A percentile compares a stretch with the other conserved stretches of the same genome.
Conservation (phyloP, 1,140 invertebrate species). For the Plectus sambesii region DNA sequence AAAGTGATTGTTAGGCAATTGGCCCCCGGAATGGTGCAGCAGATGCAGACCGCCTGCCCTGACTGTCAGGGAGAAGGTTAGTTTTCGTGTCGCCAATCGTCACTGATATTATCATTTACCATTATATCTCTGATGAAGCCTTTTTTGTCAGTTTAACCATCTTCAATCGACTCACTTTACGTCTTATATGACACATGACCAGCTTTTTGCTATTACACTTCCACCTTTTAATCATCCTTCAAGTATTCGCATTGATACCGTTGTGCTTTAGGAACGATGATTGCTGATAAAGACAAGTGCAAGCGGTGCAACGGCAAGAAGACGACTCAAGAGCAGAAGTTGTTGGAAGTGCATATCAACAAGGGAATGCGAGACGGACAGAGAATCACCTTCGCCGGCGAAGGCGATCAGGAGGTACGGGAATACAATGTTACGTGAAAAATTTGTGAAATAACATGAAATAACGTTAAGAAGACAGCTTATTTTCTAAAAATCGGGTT, state of each 20-base stretch:
- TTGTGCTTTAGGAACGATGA: slow-evolving; percentile 54
- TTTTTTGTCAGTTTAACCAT: background rate
- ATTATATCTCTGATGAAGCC: too few species aligned
- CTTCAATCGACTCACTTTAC: background rate
- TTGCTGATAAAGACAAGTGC: slow-evolving; percentile 67
- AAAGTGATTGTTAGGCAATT: slow-evolving; percentile 47
- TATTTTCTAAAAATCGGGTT: too few species aligned
- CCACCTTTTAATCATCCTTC: too few species aligned
- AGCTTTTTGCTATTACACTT: too few species aligned
- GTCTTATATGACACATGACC: too few species aligned
- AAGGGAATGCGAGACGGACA: slow-evolving; percentile 54
- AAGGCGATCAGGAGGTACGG: slow-evolving; percentile 55
- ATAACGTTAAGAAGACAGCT: too few species aligned
- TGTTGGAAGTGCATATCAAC: slow-evolving; percentile 55
- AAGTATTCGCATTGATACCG: too few species aligned
- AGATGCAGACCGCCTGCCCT: slow-evolving; percentile 49
- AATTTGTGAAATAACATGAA: too few species aligned
- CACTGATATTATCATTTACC: too few species aligned
- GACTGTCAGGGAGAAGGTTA: slow-evolving; percentile 38
- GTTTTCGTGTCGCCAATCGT: too few species aligned
- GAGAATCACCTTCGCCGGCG: slow-evolving; percentile 46
- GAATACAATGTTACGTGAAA: slow-evolving; percentile 15
- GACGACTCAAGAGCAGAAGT: slow-evolving; percentile 51
- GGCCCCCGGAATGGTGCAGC: slow-evolving; percentile 51
- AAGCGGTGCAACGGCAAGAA: slow-evolving; percentile 58